phyloP scores from a whole-genome alignment of 1,140 invertebrate species.

The Drosophila lacteicornis region DNA sequence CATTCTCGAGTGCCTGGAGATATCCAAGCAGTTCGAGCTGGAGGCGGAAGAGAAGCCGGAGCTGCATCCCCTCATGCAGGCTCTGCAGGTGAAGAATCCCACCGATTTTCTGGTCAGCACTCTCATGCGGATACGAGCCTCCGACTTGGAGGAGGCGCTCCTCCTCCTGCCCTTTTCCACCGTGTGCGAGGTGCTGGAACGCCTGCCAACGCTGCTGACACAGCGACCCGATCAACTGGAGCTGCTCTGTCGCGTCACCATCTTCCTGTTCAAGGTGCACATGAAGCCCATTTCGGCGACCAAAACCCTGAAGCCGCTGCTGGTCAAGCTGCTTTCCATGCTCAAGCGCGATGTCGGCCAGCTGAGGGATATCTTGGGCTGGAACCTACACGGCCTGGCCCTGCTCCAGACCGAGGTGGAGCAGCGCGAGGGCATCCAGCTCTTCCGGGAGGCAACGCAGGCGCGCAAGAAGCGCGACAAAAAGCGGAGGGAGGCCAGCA shows the following conservation, averaged over 20 bases:
- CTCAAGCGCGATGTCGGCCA: slow-evolving; percentile 65
- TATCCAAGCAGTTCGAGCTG: slow-evolving; percentile 89
- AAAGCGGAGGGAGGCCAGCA: slow-evolving; percentile 89
- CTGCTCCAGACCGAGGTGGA: slow-evolving; percentile 92
- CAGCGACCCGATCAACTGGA: slow-evolving; percentile 90
- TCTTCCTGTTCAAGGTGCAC: slow-evolving; percentile 94
- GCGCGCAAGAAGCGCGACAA: slow-evolving; percentile 89
- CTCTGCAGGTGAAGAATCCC: slow-evolving; percentile 89
- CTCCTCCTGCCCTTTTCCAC: slow-evolving; percentile 93
- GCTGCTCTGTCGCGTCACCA: slow-evolving; percentile 89
- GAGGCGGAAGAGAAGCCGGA: slow-evolving; percentile 85
- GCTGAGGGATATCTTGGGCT: slow-evolving; percentile 92
- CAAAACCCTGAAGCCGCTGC: slow-evolving; percentile 88
- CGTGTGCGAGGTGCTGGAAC: slow-evolving; percentile 91
- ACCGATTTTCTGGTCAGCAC: slow-evolving; percentile 93
- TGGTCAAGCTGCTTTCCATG: slow-evolving; percentile 85
- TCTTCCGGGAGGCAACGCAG: slow-evolving; percentile 93
- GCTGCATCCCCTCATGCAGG: slow-evolving; percentile 91
- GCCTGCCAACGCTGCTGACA: slow-evolving; percentile 89
- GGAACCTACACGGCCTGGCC: slow-evolving; percentile 93
- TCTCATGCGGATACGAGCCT: slow-evolving; percentile 91
- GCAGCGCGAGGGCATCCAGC: slow-evolving; percentile 90
- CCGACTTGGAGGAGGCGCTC: slow-evolving; percentile 96
- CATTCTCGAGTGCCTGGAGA: slow-evolving; percentile 94
- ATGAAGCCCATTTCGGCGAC: slow-evolving; percentile 92